Percentiles rank a stretch among this genome's conserved stretches.
Evolutionary conservation across 2,113 vertebrate genomes (phyloP).

Genomic region (Psephotus haematonotus): DNA sequence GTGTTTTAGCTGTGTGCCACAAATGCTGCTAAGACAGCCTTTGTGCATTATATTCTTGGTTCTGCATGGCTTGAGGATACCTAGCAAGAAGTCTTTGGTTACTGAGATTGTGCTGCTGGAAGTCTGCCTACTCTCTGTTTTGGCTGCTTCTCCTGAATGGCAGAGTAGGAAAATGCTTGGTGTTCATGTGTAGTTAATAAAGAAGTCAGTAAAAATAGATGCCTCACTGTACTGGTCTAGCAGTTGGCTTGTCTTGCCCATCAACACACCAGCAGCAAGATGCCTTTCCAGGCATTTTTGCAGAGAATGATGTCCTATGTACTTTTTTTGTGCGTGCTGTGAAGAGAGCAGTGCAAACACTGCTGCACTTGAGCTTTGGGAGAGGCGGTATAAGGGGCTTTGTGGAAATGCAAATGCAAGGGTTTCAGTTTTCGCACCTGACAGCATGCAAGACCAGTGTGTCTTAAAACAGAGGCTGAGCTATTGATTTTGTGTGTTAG

Average conservation of each 20-base stretch:
- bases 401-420: neutral
- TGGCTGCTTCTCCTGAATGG: neutral
- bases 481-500: neutral
- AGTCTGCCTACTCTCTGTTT: neutral
- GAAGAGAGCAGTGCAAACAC: rapidly evolving
- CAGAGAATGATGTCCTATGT: neutral
- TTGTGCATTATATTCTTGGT: rapidly evolving
- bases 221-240: neutral
- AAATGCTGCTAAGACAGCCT: rapidly evolving
- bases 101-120: neutral
- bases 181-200: neutral
- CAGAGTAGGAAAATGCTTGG: neutral
- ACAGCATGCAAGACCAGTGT: rapidly evolving
- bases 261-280: neutral
- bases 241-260: rapidly evolving
- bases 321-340: rapidly evolving
- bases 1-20: neutral
- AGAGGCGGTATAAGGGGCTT: neutral
- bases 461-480: neutral
- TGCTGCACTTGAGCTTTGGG: rapidly evolving
- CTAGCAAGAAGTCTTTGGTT: neutral
- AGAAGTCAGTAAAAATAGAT: neutral
- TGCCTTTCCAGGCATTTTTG: neutral
- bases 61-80: neutral
- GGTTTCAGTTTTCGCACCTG: neutral